Base-by-base conservation (phyloP, 64 coral and sea anemone species). In the Acropora yongei region DNA sequence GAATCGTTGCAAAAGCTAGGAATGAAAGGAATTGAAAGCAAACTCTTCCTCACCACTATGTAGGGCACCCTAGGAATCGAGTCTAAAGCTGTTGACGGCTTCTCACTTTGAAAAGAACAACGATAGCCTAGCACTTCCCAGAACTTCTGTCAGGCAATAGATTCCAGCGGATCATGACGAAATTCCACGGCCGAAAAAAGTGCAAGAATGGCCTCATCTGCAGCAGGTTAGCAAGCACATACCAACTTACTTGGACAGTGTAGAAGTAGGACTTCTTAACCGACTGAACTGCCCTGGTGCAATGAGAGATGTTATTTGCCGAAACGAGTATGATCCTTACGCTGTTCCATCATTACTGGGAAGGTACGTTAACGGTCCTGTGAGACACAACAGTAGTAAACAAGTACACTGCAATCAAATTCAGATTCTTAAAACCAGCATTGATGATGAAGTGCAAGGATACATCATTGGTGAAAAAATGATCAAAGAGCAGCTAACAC, bases 31-130 rank as follows among this genome's bases (percentile, higher is more conserved):
- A 88, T 30, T 53, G 79, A 89, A 5, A 94, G 86, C 13, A 82
- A 75, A 19, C 71, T 96, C 7, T 44, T 90, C 11, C 76, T 96
- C 13, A 93, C 88, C 2, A 93, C 91, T 6, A 93, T 96, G 80
- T 82, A 93, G 39, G 91, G 87, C 30, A 93, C 82, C 1, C 51
- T 87, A 82, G 82, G 82, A 74, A 61, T 93, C 14, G 51, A 72
- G 12, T 87, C 91, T 9, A 88, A 81, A 43, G 91, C 65, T 2
- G 76, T 89, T 30, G 30, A 30, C 82, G n/a, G 87, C 84, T 20
- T 39, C 87, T 19, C 72, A 85, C 60, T 49, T 74, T 66, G 44
- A 40, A 5, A 41, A 90, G 50, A 65, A 84, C n/a, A 42, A 84
- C 1, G 78, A 48, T 11, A n/a, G 49, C 47, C 71, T 89, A 55